These are phyloP conservation scores for Galeruca laticollis DNA, from an alignment of 2,888 invertebrate genomes.

Conservation along the genomic window DNA sequence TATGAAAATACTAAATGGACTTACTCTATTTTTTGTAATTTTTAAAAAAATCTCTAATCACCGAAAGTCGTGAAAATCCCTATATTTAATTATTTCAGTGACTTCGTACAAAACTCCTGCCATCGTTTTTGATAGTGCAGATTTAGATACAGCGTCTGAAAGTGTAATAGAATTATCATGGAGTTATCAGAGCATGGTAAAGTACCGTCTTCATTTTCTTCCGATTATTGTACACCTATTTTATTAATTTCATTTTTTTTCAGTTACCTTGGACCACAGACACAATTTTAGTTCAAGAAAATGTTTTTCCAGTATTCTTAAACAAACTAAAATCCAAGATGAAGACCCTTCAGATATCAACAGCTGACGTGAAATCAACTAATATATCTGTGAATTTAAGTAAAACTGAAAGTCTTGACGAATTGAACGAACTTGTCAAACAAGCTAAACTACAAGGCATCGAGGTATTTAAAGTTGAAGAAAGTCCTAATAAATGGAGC, in stretches of 20 bases:
- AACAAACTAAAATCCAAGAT: constrained; percentile 64
- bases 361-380: constrained; percentile 65
- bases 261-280: constrained; percentile 69
- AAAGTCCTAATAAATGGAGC: constrained; percentile 53
- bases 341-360: constrained; percentile 57
- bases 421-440: constrained; percentile 50
- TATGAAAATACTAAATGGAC: too few species aligned
- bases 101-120: constrained; percentile 61
- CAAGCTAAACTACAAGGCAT: constrained; percentile 56
- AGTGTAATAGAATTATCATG: constrained; percentile 68
- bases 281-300: constrained; percentile 70
- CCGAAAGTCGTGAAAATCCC: too few species aligned
- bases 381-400: constrained; percentile 64
- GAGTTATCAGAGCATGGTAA: constrained; percentile 70
- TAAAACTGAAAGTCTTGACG: constrained; percentile 57
- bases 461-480: constrained; percentile 54
- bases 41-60: too few species aligned
- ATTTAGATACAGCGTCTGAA: constrained; percentile 71
- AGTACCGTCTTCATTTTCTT: background rate
- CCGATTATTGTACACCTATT: background rate
- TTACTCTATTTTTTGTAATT: too few species aligned
- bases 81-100: constrained; percentile 36
- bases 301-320: constrained; percentile 66
- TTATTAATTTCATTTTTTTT: constrained; percentile 41
- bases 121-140: constrained; percentile 70